phyloP scores from a whole-genome alignment of 2,888 invertebrate genomes.

The Druceiella hillmani region DNA sequence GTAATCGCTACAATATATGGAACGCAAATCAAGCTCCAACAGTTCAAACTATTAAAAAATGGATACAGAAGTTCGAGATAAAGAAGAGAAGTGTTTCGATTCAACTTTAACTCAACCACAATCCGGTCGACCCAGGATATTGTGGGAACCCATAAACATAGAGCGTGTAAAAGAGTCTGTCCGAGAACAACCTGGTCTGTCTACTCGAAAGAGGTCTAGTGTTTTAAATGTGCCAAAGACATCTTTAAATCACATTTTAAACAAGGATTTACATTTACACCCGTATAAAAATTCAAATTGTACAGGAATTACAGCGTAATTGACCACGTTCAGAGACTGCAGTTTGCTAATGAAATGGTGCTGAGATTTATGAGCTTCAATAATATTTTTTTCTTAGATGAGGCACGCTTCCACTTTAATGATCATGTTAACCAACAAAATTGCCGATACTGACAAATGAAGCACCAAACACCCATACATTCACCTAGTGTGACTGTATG shows the following conservation, averaged over 20 bases:
- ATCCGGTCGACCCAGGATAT: constrained; percentile 3
- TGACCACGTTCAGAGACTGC: constrained; percentile 3
- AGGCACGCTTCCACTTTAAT: no score
- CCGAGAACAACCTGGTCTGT: constrained; percentile 3
- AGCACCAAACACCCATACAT: no score
- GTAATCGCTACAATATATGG: not conserved
- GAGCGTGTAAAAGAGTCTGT: constrained; percentile 4
- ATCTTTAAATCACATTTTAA: no score
- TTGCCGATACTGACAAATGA: no score
- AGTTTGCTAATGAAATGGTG: no score
- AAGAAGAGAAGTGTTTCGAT: no score
- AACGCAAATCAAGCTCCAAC: constrained; percentile 5
- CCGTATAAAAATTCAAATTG: constrained; percentile 4
- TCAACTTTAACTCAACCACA: constrained; percentile 4
- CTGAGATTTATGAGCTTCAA: no score
- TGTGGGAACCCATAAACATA: constrained; percentile 2
- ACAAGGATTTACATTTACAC: constrained; percentile 4
- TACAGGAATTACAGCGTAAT: constrained; percentile 4
- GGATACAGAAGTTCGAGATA: not conserved
- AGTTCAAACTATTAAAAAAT: constrained; percentile 1
- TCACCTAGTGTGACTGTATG: no score
- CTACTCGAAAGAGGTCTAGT: constrained; percentile 4
- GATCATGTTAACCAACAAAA: no score
- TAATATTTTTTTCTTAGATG: no score
- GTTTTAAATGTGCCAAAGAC: no score